Evolutionary conservation across 2,888 invertebrate species (phyloP).

Genomic region (Conus canariensis): DNA sequence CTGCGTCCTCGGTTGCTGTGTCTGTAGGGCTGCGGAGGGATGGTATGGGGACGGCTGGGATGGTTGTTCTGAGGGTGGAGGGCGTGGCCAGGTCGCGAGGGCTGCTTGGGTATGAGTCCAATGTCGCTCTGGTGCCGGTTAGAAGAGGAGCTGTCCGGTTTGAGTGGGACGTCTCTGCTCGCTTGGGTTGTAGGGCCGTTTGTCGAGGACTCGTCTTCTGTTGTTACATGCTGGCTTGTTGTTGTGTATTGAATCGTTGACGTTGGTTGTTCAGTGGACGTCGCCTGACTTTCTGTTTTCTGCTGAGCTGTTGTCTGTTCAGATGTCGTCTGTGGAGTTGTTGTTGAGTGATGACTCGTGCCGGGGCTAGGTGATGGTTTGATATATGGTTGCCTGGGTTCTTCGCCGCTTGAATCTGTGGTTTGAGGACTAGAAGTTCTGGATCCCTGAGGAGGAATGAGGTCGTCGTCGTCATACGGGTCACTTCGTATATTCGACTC

Average conservation of each 20-base stretch:
- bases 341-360: neutral
- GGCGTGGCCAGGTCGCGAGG: neutral
- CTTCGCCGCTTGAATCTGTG: neutral
- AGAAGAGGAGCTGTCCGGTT: neutral
- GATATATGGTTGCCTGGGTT: no score
- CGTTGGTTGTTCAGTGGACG: neutral
- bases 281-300: neutral
- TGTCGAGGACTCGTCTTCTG: neutral
- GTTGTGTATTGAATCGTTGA: neutral
- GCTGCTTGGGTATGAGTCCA: neutral
- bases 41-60: neutral
- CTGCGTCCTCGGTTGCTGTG: neutral
- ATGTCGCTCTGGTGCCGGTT: neutral
- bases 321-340: neutral
- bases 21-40: neutral
- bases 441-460: neutral
- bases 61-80: neutral
- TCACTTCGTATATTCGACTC: neutral
- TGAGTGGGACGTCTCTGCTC: neutral
- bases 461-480: neutral
- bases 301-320: neutral
- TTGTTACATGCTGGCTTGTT: neutral
- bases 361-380: no score
- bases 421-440: neutral
- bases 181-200: neutral